phyloP scores from a whole-genome alignment of 1,140 invertebrate genomes.

The Lordiphosa collinella region DNA sequence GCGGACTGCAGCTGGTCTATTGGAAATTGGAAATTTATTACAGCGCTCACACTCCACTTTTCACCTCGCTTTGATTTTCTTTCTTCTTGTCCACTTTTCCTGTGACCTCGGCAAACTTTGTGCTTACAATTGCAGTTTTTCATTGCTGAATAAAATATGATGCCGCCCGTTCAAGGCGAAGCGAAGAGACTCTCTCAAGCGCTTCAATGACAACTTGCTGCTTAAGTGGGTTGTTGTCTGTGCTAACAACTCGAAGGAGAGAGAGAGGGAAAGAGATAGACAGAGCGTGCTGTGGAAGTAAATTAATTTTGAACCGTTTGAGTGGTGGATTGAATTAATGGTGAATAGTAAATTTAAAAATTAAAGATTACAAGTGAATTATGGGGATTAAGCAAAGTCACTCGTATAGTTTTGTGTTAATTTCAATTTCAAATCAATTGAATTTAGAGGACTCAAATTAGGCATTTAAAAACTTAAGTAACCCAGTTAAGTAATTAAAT shows the following conservation, averaged over 20 bases:
- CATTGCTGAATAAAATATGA: conserved; percentile 48
- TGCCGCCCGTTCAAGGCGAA: conserved; percentile 28
- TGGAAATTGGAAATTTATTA: conserved; percentile 10
- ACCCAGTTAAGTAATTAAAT: no score
- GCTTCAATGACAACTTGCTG: conserved; percentile 41
- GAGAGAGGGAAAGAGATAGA: no score
- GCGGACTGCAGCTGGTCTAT: not conserved
- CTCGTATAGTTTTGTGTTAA: no score
- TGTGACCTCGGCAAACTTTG: conserved; percentile 23
- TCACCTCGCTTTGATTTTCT: not conserved
- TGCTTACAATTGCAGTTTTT: conserved; percentile 13
- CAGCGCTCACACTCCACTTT: not conserved
- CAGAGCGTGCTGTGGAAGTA: conserved; percentile 14
- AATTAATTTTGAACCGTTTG: conserved; percentile 30
- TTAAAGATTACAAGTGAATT: no score
- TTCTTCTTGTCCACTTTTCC: not conserved
- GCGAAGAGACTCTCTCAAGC: conserved; percentile 27
- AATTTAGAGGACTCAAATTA: no score
- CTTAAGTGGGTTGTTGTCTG: conserved; percentile 22
- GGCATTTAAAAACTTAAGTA: no score
- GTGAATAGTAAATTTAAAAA: not conserved
- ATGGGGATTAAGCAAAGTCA: no score
- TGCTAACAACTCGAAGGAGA: conserved; percentile 14
- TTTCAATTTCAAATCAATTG: no score
- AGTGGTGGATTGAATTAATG: conserved; percentile 3